Base-by-base conservation (phyloP, 2,888 invertebrate species). In the Mythimna albipuncta region DNA sequence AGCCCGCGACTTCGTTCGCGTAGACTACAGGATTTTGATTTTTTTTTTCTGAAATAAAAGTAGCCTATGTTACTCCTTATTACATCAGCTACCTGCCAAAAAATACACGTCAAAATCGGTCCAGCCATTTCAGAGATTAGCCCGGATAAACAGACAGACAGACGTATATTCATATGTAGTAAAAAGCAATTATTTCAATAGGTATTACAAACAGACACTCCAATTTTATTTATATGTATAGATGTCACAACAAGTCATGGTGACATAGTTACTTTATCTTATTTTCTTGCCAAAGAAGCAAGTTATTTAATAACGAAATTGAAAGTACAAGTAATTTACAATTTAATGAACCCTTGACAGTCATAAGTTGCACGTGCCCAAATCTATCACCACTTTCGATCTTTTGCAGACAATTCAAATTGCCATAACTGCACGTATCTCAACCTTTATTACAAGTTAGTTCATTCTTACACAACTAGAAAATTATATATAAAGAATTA, bases 401-500 rank as follows among this genome's bases (percentile, higher is more conserved):
- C 75, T 54, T 62, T 47, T 47, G 71, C 69, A 73, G 67, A 77
- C 79, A 65, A 78, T 77, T 85, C 69, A 76, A 74, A 82, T 75
- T 77, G 69, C 64, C 70, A 78, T 76, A 73, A 35, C 70, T 72
- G 63, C 73, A 77, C 76, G 73, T 69, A 64, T 72, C 67, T 62
- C 19, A 41, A 72, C 64, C 63, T 81, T 68, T 62, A 65, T 78
- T 80, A 85, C 26, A 16, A 68, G 61, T 57, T 57, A 69, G 38
- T 71, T 77, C 63, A 71, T 75, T 72, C 64, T 85, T 85, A 84
- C 79, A 66, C 79, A 84, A 88, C 73, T 54, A 57, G 57, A 73
- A 80, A 87, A 81, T 81, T 73, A 84, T 73, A 77, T 73, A 19
- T 19, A 16, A 1, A 6, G 5, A 44, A 13, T 64, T 68, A 79